Evolutionary conservation across 1,140 invertebrate species (phyloP).

Genomic region (Papilio polytes): DNA sequence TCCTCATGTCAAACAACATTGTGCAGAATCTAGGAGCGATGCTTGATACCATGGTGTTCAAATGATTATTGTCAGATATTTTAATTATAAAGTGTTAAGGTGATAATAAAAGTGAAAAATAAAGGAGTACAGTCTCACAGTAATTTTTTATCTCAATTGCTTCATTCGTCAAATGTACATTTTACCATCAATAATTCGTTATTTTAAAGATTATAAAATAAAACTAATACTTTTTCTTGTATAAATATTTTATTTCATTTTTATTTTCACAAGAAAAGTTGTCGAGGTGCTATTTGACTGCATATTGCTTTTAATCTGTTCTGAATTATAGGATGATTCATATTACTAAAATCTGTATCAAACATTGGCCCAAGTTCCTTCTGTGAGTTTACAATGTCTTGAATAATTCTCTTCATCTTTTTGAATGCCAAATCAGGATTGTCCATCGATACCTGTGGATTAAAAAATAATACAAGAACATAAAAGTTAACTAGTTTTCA

Average conservation of each 20-base stretch:
- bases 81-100: conserved; percentile 58
- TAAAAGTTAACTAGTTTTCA: neutral
- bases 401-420: conserved; percentile 67
- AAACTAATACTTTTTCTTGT: conserved; percentile 64
- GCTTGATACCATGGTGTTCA: conserved; percentile 98
- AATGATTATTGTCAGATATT: conserved; percentile 74
- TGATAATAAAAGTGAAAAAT: conserved; percentile 60
- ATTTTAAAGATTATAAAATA: conserved; percentile 62
- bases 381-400: conserved; percentile 65
- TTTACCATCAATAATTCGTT: conserved; percentile 67
- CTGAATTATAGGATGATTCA: conserved; percentile 54
- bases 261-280: conserved; percentile 55
- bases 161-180: conserved; percentile 53
- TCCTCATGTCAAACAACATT: conserved; percentile 99
- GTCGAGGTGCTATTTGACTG: conserved; percentile 67
- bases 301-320: conserved; percentile 57
- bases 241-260: conserved; percentile 41
- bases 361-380: conserved; percentile 67
- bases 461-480: neutral
- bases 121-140: conserved; percentile 60
- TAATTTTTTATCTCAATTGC: conserved; percentile 50
- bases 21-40: conserved; percentile 99
- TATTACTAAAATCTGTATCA: conserved; percentile 69
- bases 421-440: conserved; percentile 60
- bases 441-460: conserved; percentile 66